Base-by-base conservation (phyloP, 2,113 vertebrate genomes). In the Psephotus haematonotus region DNA sequence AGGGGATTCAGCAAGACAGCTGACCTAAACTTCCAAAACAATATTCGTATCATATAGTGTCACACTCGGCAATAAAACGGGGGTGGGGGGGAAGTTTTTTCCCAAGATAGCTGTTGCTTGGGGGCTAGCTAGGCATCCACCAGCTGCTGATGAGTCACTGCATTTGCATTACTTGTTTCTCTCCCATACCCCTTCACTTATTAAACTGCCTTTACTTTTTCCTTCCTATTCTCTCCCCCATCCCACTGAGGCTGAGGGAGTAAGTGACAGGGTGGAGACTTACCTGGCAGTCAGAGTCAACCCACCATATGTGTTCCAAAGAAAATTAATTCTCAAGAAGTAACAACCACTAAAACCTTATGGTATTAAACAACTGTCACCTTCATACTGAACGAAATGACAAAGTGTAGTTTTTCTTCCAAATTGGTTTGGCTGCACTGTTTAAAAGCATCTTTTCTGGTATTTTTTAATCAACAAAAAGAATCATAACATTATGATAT, bases 201-300 rank as follows among this genome's bases (percentile, higher is more conserved):
- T 28, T 67, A 41, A 95, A 57, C 8, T 35, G 25, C 13, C 19
- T 77, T 83, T 72, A 67, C 17, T 79, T 82, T 23, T 43, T 44
- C 24, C n/a, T 93, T 88, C 27, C 4, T 2, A 39, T 62, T 83
- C 59, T 65, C 33, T 86, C 27, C 11, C 49, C 19, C 27, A 31
- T 65, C 23, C 47, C 49, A 52, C 50, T 10, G 41, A 82, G 33
- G 24, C 0, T 2, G 17, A 52, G 10, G 22, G 44, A 79, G 16
- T 7, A 17, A 72, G 37, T 0, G 0, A 70, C 2, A 9, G 29
- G 7, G 9, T 37, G 39, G 25, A 59, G 20, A 23, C 29, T n/a
- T 41, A 43, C 57, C 59, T 41, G 29, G 52, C 70, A 92, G 43
- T 13, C 33, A 75, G 29, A 31, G n/a, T 41, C 57, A 90, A 64